Base-by-base conservation (phyloP, 2,113 vertebrate species). In the Hemiprocne comata region DNA sequence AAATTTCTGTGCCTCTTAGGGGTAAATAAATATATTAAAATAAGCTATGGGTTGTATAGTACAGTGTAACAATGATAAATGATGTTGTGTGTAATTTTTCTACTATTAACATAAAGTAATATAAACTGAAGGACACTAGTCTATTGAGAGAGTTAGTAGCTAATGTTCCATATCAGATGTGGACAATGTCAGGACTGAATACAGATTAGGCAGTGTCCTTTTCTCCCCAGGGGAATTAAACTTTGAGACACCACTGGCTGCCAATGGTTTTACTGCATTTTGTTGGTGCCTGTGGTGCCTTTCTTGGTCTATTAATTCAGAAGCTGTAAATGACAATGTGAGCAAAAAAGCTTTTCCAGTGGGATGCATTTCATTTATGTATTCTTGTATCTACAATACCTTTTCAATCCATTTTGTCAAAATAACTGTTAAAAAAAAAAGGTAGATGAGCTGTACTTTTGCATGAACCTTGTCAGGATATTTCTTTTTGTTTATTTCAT, bases 71-170 rank as follows among this genome's bases (percentile, higher is more conserved):
- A 99, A 99, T 99, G 99, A 99, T 99, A 99, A 99, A 99, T 99
- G 99, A 99, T 99, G 99, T 99, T 99, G 99, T 99, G 99, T 99
- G 99, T 99, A 99, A 99, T 99, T 99, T 99, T 99, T 99, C 98
- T 99, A 99, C 99, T 99, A 99, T 99, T 99, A 99, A 99, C 99
- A 99, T 99, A 99, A 99, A 99, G 99, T 99, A 99, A 99, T 99
- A 99, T 99, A 99, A 99, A 99, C 99, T 99, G 99, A 99, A 99
- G 99, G 99, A 99, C 99, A 99, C 99, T 98, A 98, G 99, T 99
- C 99, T 99, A 99, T 99, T 98, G 99, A 99, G 98, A 99, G 99
- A 99, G 99, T 99, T 99, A 99, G 99, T 98, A 99, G 99, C 99
- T 99, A 99, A 99, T 99, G 99, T 99, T 99, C 99, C 99, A 98